A percentile compares a stretch with the other conserved stretches of the same genome.
Conservation (phyloP, 2,113 vertebrate species). For the Corythornis cristatus region DNA sequence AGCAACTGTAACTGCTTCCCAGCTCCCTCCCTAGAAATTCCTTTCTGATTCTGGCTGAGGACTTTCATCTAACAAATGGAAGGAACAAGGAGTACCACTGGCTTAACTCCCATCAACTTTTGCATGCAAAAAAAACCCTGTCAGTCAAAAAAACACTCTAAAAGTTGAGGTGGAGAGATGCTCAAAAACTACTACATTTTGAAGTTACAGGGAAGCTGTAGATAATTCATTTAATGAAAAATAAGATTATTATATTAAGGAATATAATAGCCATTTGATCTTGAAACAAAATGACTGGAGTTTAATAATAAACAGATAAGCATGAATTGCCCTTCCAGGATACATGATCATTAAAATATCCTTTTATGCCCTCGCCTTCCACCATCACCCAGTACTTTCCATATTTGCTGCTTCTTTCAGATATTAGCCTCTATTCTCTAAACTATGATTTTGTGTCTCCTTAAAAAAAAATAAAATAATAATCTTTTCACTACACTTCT, state of each 20-base stretch:
- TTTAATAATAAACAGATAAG: neutral
- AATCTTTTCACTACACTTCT: neutral
- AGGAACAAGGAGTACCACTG: neutral
- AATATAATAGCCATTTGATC: neutral
- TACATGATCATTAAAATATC: neutral
- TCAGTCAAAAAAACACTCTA: neutral
- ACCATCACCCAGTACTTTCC: neutral
- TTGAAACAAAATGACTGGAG: neutral
- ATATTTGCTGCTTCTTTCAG: neutral
- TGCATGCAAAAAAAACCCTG: neutral
- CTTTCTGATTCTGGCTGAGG: neutral
- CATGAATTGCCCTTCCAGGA: fast-evolving
- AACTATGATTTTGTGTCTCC: neutral
- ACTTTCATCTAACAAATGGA: neutral
- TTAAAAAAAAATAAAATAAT: neutral
- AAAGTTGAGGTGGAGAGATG: neutral
- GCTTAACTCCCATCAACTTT: neutral
- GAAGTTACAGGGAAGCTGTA: neutral
- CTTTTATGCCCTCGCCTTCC: neutral
- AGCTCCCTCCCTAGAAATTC: neutral
- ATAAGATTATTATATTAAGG: neutral
- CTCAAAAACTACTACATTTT: neutral
- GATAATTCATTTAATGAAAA: neutral
- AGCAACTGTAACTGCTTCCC: neutral
- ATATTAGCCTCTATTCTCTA: neutral